A percentile compares a stretch with the other conserved stretches of the same genome.
phyloP scores from a whole-genome alignment of 1,140 invertebrate species.

The Delia radicum region DNA sequence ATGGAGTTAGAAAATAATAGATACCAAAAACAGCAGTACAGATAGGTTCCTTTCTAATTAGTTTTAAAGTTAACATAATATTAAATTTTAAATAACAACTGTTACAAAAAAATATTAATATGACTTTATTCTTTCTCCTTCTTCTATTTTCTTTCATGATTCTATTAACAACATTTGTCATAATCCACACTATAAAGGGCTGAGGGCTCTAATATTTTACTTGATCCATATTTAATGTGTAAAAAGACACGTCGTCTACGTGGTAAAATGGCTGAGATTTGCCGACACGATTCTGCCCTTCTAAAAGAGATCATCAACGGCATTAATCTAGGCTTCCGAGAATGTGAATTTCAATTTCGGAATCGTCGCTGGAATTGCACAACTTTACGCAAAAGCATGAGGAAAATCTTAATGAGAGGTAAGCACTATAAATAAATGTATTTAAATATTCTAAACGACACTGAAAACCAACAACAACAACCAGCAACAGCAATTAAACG shows the following conservation, averaged over 20 bases:
- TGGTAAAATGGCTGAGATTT: conserved; percentile 76
- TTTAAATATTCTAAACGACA: neutral
- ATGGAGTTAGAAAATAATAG: too few species aligned
- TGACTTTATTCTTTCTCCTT: neutral
- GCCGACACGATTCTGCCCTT: conserved; percentile 65
- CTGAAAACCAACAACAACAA: neutral
- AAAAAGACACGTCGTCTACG: conserved; percentile 73
- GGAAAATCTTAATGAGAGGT: conserved; percentile 80
- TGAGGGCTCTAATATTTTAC: conserved; percentile 77
- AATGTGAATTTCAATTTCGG: conserved; percentile 84
- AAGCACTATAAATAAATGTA: conserved; percentile 41
- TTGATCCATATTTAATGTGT: conserved; percentile 86
- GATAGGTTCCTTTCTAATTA: too few species aligned
- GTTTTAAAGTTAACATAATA: too few species aligned
- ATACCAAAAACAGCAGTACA: too few species aligned
- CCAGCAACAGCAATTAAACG: neutral
- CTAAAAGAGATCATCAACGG: conserved; percentile 75
- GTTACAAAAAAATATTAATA: too few species aligned
- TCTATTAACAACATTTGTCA: neutral
- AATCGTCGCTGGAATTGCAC: conserved; percentile 85
- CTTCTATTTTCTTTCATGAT: neutral
- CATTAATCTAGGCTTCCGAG: conserved; percentile 74
- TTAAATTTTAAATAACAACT: too few species aligned
- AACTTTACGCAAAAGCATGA: conserved; percentile 71
- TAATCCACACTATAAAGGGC: conserved; percentile 60